Conservation (phyloP, 1,140 invertebrate species). For the Rhizoglyphus robini region DNA sequence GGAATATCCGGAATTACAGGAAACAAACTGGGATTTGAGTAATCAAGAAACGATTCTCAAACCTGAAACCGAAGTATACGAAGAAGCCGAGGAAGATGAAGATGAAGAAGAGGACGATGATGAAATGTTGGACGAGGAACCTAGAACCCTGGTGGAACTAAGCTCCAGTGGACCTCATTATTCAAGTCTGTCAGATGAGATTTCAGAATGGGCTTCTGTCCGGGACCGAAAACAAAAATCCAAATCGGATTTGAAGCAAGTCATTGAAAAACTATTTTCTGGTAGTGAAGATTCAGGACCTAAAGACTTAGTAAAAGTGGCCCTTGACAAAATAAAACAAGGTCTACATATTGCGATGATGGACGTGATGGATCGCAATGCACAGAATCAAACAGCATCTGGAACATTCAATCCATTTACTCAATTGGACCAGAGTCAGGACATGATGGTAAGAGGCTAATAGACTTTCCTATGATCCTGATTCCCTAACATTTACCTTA, state of each 20-base stretch:
- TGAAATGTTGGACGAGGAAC: background rate
- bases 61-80: background rate
- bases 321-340: background rate
- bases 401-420: too few relatives aligned
- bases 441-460: too few relatives aligned
- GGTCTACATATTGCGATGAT: too few relatives aligned
- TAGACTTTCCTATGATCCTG: background rate
- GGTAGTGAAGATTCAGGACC: background rate
- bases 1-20: background rate
- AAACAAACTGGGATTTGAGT: background rate
- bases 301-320: background rate
- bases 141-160: background rate
- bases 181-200: background rate
- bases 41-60: background rate
- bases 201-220: background rate
- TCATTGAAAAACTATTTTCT: background rate
- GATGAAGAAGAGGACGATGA: slow-evolving; percentile 1
- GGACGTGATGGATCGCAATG: too few relatives aligned
- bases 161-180: background rate
- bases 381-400: too few relatives aligned
- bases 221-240: background rate
- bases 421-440: too few relatives aligned
- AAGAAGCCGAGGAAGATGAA: background rate
- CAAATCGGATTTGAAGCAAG: background rate
- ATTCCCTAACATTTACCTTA: background rate